A percentile compares a stretch with the other conserved stretches of the same genome.
These are phyloP conservation scores for Synergus umbraculus DNA, from an alignment of 2,888 invertebrate species.

Conservation along the genomic window DNA sequence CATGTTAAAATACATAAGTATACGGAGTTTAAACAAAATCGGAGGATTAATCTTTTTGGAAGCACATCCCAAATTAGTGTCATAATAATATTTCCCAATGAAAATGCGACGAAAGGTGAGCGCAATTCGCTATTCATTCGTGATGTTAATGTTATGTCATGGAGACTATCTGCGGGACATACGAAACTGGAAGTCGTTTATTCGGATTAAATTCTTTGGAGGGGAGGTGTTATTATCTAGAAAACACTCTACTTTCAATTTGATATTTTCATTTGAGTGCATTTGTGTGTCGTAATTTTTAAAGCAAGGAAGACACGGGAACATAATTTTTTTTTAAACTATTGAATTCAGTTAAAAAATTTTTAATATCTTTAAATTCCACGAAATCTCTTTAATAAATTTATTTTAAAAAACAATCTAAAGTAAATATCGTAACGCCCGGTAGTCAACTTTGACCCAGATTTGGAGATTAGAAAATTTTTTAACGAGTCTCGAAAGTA, in stretches of 20 bases:
- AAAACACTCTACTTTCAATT: slow-evolving; percentile 9
- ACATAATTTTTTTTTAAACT: no score
- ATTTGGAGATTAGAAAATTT: neutral
- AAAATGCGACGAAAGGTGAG: slow-evolving; percentile 52
- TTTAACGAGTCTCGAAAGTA: slow-evolving; percentile 15
- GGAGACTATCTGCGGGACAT: slow-evolving; percentile 45
- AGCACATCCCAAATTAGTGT: no score
- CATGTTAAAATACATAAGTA: no score
- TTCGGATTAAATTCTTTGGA: slow-evolving; percentile 44
- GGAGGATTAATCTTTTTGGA: no score
- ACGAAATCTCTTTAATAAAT: no score
- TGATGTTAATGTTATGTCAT: slow-evolving; percentile 60
- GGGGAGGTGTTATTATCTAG: slow-evolving; percentile 15
- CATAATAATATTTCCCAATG: slow-evolving; percentile 57
- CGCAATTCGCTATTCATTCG: slow-evolving; percentile 45
- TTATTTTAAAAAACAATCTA: no score
- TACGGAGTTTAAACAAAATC: no score
- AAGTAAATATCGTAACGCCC: no score
- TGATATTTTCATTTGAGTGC: neutral
- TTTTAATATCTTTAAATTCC: no score
- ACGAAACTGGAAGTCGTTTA: slow-evolving; percentile 51
- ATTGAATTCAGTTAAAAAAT: no score
- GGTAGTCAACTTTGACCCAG: neutral
- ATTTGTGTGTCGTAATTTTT: no score
- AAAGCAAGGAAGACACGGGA: no score